Evolutionary conservation across 2,888 invertebrate genomes (phyloP).

Genomic region (Eristalis tenax): DNA sequence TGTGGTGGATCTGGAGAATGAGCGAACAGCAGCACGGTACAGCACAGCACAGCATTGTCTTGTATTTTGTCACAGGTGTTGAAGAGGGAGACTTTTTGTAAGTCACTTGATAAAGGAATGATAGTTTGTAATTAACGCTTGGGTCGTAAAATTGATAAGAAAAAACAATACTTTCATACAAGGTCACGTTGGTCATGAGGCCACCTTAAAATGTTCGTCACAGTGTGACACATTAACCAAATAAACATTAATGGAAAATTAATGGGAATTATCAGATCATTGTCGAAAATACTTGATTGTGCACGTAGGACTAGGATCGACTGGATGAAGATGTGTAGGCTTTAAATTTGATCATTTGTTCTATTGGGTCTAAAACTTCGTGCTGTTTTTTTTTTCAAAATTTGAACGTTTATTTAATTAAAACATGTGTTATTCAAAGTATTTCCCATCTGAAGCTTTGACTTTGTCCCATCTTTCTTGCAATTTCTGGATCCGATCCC

Average conservation of each 20-base stretch:
- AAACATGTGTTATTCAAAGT: no score
- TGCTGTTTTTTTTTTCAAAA: no score
- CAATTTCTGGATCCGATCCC: no score
- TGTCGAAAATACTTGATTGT: no score
- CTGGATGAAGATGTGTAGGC: no score
- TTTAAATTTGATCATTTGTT: no score
- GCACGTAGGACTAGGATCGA: no score
- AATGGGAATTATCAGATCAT: background rate
- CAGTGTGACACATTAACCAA: slow-evolving; percentile 5
- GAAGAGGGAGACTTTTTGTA: background rate
- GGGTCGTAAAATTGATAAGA: background rate
- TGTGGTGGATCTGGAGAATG: slow-evolving; percentile 13
- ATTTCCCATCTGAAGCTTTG: no score
- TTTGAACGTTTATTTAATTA: no score
- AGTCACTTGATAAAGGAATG: background rate
- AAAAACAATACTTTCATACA: background rate
- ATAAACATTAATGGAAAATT: background rate
- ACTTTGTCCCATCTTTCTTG: no score
- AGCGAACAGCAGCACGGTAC: background rate
- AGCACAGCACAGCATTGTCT: no score
- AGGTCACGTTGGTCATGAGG: background rate
- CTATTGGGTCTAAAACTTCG: no score
- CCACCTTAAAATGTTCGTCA: background rate
- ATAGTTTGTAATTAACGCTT: slow-evolving; percentile 34
- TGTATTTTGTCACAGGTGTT: slow-evolving; percentile 18